Evolutionary conservation across 2,113 vertebrate species (phyloP).

Genomic region (Pseudorhombus dupliciocellatus): DNA sequence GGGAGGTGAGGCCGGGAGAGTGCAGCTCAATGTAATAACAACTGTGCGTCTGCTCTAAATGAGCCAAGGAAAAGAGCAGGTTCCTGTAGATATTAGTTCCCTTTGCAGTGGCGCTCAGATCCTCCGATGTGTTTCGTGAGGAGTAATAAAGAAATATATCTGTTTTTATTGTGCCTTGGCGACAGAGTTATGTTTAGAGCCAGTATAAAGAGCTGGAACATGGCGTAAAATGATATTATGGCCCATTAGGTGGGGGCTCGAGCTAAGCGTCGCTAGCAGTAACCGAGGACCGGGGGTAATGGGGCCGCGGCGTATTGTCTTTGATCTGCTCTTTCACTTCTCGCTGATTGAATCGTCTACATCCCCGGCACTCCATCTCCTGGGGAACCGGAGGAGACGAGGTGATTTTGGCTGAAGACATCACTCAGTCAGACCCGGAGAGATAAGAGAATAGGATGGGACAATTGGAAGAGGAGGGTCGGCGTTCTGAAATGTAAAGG

Average conservation of each 20-base stretch:
- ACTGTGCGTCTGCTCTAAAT: slow-evolving; percentile 65
- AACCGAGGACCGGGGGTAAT: slow-evolving; percentile 76
- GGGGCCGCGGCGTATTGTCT: slow-evolving; percentile 76
- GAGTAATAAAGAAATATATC: slow-evolving; percentile 82
- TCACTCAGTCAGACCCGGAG: slow-evolving; percentile 69
- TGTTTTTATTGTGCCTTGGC: slow-evolving; percentile 80
- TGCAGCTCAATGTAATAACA: slow-evolving; percentile 77
- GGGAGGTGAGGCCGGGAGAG: slow-evolving; percentile 60
- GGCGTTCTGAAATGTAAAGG: slow-evolving; percentile 51
- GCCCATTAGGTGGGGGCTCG: slow-evolving; percentile 79
- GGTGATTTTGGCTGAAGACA: slow-evolving; percentile 75
- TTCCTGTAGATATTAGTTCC: slow-evolving; percentile 77
- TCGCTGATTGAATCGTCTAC: slow-evolving; percentile 79
- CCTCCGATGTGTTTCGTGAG: slow-evolving; percentile 70
- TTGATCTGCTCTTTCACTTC: slow-evolving; percentile 78
- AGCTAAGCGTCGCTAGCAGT: slow-evolving; percentile 72
- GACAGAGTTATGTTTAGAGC: slow-evolving; percentile 80
- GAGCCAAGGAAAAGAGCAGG: slow-evolving; percentile 64
- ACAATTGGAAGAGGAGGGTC: slow-evolving; percentile 30
- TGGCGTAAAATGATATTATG: slow-evolving; percentile 81
- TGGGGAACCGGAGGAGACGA: slow-evolving; percentile 66
- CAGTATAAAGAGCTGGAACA: slow-evolving; percentile 78
- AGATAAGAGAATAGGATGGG: slow-evolving; percentile 64
- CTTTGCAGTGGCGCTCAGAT: slow-evolving; percentile 69
- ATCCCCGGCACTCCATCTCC: slow-evolving; percentile 74